Conservation (phyloP, 2,888 invertebrate species). For the Lepidochrysops patricia region DNA sequence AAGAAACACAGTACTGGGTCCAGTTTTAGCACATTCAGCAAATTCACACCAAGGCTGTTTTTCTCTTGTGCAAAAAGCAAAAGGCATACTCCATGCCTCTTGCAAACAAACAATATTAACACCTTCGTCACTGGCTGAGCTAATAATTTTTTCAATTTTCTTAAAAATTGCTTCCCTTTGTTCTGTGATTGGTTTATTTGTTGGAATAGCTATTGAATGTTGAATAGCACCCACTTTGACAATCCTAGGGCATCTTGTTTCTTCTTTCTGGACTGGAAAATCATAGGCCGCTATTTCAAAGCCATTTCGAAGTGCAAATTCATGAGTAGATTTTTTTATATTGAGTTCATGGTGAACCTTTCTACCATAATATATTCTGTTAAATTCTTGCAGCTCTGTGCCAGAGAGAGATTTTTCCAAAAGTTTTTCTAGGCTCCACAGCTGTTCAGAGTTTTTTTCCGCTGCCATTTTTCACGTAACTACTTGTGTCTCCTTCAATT, state of each 20-base stretch:
- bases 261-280: constrained; percentile 81
- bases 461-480: constrained; percentile 35
- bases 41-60: constrained; percentile 98
- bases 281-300: constrained; percentile 86
- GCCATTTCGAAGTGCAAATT: constrained; percentile 65
- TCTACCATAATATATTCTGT: constrained; percentile 86
- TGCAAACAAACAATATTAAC: constrained; percentile 96
- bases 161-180: constrained; percentile 87
- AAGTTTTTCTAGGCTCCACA: constrained; percentile 49
- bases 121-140: constrained; percentile 82
- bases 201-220: constrained; percentile 84
- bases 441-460: constrained; percentile 30
- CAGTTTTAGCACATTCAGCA: constrained; percentile 90
- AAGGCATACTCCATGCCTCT: constrained; percentile 99
- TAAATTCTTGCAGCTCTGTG: constrained; percentile 77
- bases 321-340: constrained; percentile 61
- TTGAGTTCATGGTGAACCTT: constrained; percentile 68
- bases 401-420: constrained; percentile 37
- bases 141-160: constrained; percentile 83
- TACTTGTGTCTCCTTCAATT: not conserved
- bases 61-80: constrained; percentile 97
- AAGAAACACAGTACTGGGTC: constrained; percentile 88
- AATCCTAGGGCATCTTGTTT: constrained; percentile 79
- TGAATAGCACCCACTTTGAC: constrained; percentile 92
- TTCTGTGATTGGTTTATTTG: constrained; percentile 80